Evolutionary conservation across 2,888 invertebrate genomes (phyloP).

Genomic region (Ganaspis brasiliensis): DNA sequence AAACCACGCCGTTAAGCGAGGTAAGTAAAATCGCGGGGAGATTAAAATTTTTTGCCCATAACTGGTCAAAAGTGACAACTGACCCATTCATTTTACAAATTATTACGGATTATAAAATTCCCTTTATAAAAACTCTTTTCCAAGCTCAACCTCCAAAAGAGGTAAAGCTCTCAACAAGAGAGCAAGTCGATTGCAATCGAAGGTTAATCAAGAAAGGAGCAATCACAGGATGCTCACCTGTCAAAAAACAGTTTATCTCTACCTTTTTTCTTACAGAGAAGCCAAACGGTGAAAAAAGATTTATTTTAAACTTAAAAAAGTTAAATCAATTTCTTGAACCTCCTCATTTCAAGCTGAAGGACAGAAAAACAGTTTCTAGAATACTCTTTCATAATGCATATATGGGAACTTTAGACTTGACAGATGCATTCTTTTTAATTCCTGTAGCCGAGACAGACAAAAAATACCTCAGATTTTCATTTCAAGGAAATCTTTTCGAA

Average conservation of each 20-base stretch:
- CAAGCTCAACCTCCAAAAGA: conserved; percentile 8
- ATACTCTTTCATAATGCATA: conserved; percentile 42
- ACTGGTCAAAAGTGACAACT: conserved; percentile 18
- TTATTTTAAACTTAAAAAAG: conserved; percentile 52
- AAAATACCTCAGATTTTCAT: conserved; percentile 54
- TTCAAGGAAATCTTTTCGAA: conserved; percentile 43
- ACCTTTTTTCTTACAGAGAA: conserved; percentile 46
- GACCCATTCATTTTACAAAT: conserved; percentile 26
- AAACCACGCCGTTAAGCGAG: conserved; percentile 17
- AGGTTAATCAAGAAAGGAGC: conserved; percentile 37
- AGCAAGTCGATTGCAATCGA: too few relatives aligned
- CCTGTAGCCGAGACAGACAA: conserved; percentile 40
- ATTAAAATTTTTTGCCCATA: not conserved
- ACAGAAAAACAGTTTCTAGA: conserved; percentile 46
- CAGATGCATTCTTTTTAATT: conserved; percentile 52
- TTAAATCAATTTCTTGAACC: conserved; percentile 52
- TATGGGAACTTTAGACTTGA: conserved; percentile 49
- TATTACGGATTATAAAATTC: conserved; percentile 29
- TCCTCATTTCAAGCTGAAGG: conserved; percentile 55
- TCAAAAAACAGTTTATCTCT: conserved; percentile 45
- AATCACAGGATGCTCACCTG: conserved; percentile 10
- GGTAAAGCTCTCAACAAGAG: not conserved
- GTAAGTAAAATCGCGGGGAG: too few relatives aligned
- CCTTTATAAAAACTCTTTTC: not conserved
- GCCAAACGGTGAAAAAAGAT: conserved; percentile 40